Percentiles rank a stretch among this genome's conserved stretches.
Conservation (phyloP, 2,888 invertebrate species). For the Aplocera efformata region DNA sequence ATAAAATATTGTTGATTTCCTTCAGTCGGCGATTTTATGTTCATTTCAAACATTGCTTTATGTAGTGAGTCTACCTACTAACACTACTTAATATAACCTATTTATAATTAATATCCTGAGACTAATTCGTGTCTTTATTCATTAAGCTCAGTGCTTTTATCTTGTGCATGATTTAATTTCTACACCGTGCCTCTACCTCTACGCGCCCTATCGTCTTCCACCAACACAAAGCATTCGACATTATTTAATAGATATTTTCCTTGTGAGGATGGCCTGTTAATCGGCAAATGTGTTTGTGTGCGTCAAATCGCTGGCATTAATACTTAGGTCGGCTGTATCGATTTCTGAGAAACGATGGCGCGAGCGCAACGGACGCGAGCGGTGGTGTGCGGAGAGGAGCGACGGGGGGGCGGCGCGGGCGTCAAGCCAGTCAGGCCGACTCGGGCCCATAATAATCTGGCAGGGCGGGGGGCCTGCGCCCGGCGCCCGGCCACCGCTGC, state of each 20-base stretch:
- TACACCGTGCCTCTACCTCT: too few species aligned
- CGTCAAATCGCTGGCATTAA: slow-evolving; percentile 33
- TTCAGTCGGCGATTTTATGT: too few species aligned
- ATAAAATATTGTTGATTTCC: too few species aligned
- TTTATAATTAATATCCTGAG: too few species aligned
- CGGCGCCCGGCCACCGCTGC: slow-evolving; percentile 35
- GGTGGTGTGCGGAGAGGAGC: slow-evolving; percentile 24
- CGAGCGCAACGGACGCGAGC: slow-evolving; percentile 42
- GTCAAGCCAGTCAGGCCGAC: slow-evolving; percentile 17
- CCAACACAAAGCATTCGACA: too few species aligned
- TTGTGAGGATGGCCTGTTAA: slow-evolving; percentile 35
- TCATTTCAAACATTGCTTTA: too few species aligned
- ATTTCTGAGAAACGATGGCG: slow-evolving; percentile 68
- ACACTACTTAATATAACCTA: too few species aligned
- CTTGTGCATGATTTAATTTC: too few species aligned
- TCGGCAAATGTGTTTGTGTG: slow-evolving; percentile 32
- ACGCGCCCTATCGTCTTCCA: too few species aligned
- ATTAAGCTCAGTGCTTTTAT: too few species aligned
- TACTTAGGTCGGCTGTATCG: slow-evolving; percentile 49
- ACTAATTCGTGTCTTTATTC: too few species aligned
- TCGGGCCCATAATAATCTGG: slow-evolving; percentile 54
- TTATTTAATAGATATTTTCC: slow-evolving; percentile 18
- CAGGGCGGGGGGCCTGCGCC: slow-evolving; percentile 33
- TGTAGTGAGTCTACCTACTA: too few species aligned
- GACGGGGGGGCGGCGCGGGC: slow-evolving; percentile 30